phyloP scores from a whole-genome alignment of 2,888 invertebrate species.

The Nineta flava region DNA sequence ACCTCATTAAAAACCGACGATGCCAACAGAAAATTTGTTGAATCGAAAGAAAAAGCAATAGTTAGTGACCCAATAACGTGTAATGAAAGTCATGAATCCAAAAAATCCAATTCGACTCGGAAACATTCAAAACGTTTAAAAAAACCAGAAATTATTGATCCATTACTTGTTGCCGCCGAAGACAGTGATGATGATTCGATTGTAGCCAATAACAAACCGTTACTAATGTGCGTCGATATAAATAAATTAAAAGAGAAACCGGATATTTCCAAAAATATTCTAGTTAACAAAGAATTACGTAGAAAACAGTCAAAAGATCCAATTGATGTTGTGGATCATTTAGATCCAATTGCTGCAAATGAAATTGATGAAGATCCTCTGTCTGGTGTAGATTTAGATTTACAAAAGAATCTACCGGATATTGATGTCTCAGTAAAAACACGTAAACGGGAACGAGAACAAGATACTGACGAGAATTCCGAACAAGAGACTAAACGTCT shows the following conservation, averaged over 20 bases:
- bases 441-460: background rate
- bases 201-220: conserved; percentile 8
- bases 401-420: background rate
- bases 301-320: background rate
- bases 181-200: conserved; percentile 1
- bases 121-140: background rate
- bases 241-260: conserved; percentile 13
- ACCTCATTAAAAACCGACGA: background rate
- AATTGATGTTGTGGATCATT: background rate
- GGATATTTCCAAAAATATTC: conserved; percentile 5
- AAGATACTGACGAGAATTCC: background rate
- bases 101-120: background rate
- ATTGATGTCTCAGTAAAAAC: background rate
- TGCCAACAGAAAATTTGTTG: conserved; percentile 11
- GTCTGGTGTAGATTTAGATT: conserved; percentile 19
- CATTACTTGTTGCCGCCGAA: background rate
- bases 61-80: conserved; percentile 14
- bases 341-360: conserved; percentile 13
- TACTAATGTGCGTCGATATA: conserved; percentile 14
- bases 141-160: background rate
- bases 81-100: background rate
- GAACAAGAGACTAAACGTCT: background rate
- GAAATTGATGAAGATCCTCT: conserved; percentile 24
- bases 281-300: background rate
- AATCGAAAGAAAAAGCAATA: conserved; percentile 14